Evolutionary conservation across 2,797 vertebrate species (phyloP).

Genomic region (Characodon lateralis): DNA sequence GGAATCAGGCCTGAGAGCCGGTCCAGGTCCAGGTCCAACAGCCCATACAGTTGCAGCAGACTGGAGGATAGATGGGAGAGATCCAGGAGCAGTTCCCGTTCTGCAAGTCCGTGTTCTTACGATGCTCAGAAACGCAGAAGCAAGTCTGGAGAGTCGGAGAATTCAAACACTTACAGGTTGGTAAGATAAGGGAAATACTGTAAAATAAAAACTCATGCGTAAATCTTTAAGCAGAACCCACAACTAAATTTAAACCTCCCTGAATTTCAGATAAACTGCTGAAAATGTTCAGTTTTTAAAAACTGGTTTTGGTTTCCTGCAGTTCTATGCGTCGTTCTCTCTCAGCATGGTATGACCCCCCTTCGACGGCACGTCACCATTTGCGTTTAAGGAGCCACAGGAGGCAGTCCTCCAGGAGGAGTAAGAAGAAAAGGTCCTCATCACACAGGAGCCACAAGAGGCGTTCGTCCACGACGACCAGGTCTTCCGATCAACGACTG

Average conservation of each 20-base stretch:
- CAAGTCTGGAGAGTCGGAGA: slow-evolving; percentile 16
- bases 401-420: neutral
- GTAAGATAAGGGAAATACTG: neutral
- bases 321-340: slow-evolving; percentile 62
- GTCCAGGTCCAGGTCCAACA: slow-evolving; percentile 20
- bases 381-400: slow-evolving; percentile 26
- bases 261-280: neutral
- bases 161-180: slow-evolving; percentile 46
- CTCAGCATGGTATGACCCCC: slow-evolving; percentile 42
- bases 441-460: neutral
- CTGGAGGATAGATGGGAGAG: slow-evolving; percentile 52
- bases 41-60: slow-evolving; percentile 69
- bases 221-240: neutral
- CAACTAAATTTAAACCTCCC: neutral
- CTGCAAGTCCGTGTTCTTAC: slow-evolving; percentile 71
- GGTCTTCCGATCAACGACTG: neutral
- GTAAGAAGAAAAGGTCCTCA: neutral
- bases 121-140: slow-evolving; percentile 67
- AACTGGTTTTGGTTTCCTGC: neutral
- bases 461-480: neutral
- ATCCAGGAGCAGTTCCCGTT: slow-evolving; percentile 37
- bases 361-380: neutral
- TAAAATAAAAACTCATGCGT: neutral
- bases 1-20: slow-evolving; percentile 6
- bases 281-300: neutral